These are phyloP conservation scores for Paramuricea clavata DNA, from an alignment of 92 coral and sea anemone species.

Conservation along the genomic window DNA sequence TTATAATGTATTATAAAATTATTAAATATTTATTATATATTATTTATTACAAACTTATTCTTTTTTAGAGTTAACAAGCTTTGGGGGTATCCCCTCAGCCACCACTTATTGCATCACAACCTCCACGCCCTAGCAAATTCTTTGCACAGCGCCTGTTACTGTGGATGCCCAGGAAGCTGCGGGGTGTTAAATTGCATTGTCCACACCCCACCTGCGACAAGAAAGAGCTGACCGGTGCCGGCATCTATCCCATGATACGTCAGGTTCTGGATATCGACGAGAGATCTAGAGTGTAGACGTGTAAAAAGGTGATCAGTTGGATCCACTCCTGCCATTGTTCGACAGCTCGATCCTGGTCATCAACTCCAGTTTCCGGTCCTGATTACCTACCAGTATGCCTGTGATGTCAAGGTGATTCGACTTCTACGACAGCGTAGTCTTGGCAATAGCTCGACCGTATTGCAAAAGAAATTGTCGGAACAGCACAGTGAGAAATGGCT, in stretches of 20 bases:
- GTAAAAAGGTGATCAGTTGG: slow-evolving; percentile 68
- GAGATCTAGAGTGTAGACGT: slow-evolving; percentile 21
- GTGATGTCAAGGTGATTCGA: slow-evolving; percentile 70
- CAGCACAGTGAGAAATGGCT: slow-evolving; percentile 72
- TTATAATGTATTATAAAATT: not conserved
- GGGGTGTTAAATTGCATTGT: slow-evolving; percentile 52
- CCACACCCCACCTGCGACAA: slow-evolving; percentile 21
- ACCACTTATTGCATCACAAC: slow-evolving; percentile 36
- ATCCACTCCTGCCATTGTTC: slow-evolving; percentile 57
- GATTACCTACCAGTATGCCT: slow-evolving; percentile 72
- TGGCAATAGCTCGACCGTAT: slow-evolving; percentile 69
- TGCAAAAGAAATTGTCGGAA: slow-evolving; percentile 64
- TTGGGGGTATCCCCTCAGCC: slow-evolving; percentile 72
- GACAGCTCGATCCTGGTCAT: slow-evolving; percentile 69
- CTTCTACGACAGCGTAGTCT: slow-evolving; percentile 61
- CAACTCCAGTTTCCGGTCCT: slow-evolving; percentile 65
- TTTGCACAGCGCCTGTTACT: slow-evolving; percentile 63
- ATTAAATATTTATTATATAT: too few species aligned
- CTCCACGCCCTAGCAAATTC: slow-evolving; percentile 54
- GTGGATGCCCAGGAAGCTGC: slow-evolving; percentile 80
- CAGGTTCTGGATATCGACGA: slow-evolving; percentile 45
- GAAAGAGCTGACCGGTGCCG: slow-evolving; percentile 30
- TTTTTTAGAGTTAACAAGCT: slow-evolving; percentile 40
- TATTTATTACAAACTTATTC: too few species aligned
- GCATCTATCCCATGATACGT: slow-evolving; percentile 19